Percentiles rank a stretch among this genome's conserved stretches.
phyloP scores from a whole-genome alignment of 2,797 vertebrate species.

The Lates japonicus region DNA sequence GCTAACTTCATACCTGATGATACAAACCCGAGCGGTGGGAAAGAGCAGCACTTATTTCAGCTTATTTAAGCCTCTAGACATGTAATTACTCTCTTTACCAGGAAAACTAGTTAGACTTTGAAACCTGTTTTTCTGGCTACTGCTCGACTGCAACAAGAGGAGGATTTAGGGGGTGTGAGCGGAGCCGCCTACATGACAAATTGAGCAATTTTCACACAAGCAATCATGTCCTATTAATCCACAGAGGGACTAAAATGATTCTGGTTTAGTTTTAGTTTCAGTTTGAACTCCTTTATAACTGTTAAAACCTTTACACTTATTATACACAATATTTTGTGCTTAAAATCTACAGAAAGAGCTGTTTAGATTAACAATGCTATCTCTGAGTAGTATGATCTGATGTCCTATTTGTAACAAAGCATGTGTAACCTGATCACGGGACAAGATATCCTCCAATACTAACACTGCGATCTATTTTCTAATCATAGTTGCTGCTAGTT shows the following conservation, averaged over 20 bases:
- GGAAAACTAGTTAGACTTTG: slow-evolving; percentile 31
- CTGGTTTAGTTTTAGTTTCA: slow-evolving; percentile 10
- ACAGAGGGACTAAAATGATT: background rate
- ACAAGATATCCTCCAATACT: background rate
- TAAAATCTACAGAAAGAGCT: background rate
- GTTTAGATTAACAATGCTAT: background rate
- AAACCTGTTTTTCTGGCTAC: slow-evolving; percentile 62
- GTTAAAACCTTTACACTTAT: background rate
- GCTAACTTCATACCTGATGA: background rate
- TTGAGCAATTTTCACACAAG: slow-evolving; percentile 4
- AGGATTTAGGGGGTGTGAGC: background rate
- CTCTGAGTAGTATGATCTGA: background rate
- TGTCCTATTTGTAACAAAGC: background rate
- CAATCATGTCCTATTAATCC: slow-evolving; percentile 17
- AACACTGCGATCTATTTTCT: background rate
- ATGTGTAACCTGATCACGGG: background rate
- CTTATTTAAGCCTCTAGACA: slow-evolving; percentile 29
- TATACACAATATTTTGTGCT: background rate
- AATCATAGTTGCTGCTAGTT: background rate
- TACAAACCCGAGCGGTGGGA: background rate
- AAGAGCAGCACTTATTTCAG: background rate
- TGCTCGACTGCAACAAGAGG: background rate
- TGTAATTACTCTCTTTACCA: slow-evolving; percentile 27
- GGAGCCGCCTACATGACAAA: slow-evolving; percentile 6
- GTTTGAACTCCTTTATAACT: background rate